Evolutionary conservation across 2,113 vertebrate genomes (phyloP).

Genomic region (Mormoops blainvillei): DNA sequence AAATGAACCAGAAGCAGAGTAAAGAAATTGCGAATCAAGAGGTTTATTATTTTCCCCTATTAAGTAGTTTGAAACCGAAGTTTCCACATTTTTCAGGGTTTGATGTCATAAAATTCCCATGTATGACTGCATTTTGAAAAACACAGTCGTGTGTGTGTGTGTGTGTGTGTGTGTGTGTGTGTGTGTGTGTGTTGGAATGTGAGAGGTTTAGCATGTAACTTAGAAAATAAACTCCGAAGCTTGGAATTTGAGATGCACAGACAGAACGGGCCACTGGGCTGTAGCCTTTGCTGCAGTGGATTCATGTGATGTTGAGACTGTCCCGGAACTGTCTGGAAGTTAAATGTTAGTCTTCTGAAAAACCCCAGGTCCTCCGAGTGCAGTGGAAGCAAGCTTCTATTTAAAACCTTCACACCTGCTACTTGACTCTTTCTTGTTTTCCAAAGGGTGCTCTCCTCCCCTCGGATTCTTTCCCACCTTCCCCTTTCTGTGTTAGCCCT

Average conservation of each 20-base stretch:
- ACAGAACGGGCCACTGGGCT: not conserved
- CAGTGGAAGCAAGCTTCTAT: not conserved
- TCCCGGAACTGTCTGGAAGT: not conserved
- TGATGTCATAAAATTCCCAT: slow-evolving; percentile 54
- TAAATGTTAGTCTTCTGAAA: not conserved
- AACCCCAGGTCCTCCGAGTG: not conserved
- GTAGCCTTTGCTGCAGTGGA: not conserved
- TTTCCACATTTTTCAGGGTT: slow-evolving; percentile 49
- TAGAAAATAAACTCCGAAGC: not conserved
- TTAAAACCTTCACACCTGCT: slow-evolving; percentile 37
- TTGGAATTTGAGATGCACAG: not conserved
- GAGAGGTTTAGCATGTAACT: not conserved
- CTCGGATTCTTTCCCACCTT: not conserved
- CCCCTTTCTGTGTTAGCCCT: not conserved
- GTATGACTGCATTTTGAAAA: slow-evolving; percentile 40
- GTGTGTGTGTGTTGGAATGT: not conserved
- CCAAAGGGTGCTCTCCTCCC: not conserved
- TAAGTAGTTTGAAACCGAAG: slow-evolving; percentile 41
- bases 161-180: not conserved
- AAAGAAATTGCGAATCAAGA: not conserved
- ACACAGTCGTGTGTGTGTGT: not conserved
- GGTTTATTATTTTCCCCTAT: slow-evolving; percentile 9
- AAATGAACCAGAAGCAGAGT: not conserved
- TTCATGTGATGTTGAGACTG: not conserved
- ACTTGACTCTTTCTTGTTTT: not conserved